Evolutionary conservation across 92 coral and sea anemone genomes (phyloP).

Genomic region (Porites divaricata): DNA sequence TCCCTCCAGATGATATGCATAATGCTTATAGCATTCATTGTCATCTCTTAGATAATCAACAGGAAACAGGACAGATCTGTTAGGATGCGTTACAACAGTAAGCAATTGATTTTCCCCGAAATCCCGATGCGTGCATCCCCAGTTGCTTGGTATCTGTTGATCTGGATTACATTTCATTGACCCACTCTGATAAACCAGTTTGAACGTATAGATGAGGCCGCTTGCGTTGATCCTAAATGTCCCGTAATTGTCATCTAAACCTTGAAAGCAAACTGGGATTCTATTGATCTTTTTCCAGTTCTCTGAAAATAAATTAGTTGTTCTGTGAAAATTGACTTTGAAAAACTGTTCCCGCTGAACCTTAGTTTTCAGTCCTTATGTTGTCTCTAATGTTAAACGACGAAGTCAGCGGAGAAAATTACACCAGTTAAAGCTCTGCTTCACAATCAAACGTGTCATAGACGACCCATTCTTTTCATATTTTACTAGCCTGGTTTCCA

Average conservation of each 20-base stretch:
- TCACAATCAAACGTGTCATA: too few species aligned
- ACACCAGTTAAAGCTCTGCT: too few species aligned
- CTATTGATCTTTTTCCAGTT: constrained; percentile 7
- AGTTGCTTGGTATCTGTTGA: neutral
- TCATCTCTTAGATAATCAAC: neutral
- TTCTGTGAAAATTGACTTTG: neutral
- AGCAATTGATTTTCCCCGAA: neutral
- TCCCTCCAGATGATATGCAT: neutral
- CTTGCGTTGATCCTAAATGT: neutral
- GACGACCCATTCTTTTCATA: too few species aligned
- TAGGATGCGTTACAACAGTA: neutral
- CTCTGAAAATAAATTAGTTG: neutral
- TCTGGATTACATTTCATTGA: neutral
- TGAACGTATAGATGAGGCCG: neutral
- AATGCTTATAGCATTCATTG: neutral
- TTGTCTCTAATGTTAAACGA: neutral
- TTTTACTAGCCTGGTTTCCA: too few species aligned
- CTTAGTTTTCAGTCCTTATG: neutral
- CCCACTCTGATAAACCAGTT: neutral
- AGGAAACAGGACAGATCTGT: neutral
- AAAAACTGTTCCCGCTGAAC: neutral
- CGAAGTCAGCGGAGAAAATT: too few species aligned
- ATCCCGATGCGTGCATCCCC: neutral
- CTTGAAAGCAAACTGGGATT: neutral
- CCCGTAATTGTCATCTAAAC: neutral